Percentiles rank a stretch among this genome's conserved stretches.
These are phyloP conservation scores for Platichthys stellatus DNA, from an alignment of 2,113 vertebrate genomes.

Conservation along the genomic window DNA sequence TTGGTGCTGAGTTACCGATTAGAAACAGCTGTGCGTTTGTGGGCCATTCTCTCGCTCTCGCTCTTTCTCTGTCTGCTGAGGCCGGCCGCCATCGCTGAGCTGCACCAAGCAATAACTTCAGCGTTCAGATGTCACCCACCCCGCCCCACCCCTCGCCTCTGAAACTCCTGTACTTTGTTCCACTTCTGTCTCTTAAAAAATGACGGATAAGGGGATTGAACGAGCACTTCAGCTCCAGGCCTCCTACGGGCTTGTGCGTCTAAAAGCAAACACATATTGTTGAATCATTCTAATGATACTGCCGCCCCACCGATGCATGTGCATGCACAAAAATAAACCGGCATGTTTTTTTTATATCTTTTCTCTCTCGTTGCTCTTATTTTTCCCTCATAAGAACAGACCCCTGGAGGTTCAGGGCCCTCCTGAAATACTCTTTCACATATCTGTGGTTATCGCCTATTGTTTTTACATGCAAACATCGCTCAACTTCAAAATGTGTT, in stretches of 20 bases:
- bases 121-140: slow-evolving; percentile 15
- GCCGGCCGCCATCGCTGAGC: slow-evolving; percentile 40
- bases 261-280: slow-evolving; percentile 30
- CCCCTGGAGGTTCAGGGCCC: slow-evolving; percentile 38
- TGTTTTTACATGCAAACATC: slow-evolving; percentile 63
- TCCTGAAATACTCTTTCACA: slow-evolving; percentile 14
- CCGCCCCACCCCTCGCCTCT: slow-evolving; percentile 3
- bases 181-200: slow-evolving; percentile 37
- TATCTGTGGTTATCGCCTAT: slow-evolving; percentile 56
- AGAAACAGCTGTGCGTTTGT: slow-evolving; percentile 81
- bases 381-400: slow-evolving; percentile 37
- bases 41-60: slow-evolving; percentile 61
- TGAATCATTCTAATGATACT: slow-evolving; percentile 8
- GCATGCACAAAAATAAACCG: background rate
- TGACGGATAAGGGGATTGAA: slow-evolving; percentile 46
- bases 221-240: slow-evolving; percentile 26
- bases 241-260: slow-evolving; percentile 6
- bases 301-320: background rate
- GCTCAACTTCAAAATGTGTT: slow-evolving; percentile 49
- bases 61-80: slow-evolving; percentile 19
- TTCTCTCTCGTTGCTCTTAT: background rate
- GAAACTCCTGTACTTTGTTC: slow-evolving; percentile 30
- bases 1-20: slow-evolving; percentile 82
- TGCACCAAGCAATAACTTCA: slow-evolving; percentile 23
- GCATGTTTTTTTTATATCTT: too few relatives aligned